Base-by-base conservation (phyloP, 2,797 vertebrate species). In the Clamator glandarius region DNA sequence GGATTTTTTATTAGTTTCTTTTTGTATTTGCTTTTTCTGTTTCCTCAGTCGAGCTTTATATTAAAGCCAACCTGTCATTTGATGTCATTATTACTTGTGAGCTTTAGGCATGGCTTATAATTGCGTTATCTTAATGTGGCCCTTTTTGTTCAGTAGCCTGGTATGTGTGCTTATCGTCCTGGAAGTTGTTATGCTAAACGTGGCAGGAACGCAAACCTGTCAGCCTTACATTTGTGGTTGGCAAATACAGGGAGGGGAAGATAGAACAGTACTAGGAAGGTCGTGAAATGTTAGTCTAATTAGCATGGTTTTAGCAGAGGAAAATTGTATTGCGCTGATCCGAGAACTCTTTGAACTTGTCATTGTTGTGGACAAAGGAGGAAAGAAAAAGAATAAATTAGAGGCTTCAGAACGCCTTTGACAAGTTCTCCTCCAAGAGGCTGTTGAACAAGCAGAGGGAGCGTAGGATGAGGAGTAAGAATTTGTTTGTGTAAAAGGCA, bases 241-340 rank as follows among this genome's bases (percentile, higher is more conserved):
- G 61, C 44, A 87, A 81, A 78, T 64, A n/a, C 1, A 28, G 8
- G 31, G 25, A 54, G 24, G 11, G 25, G 25, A 29, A 57, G 57
- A 44, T 8, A 87, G 61, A 91, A 39, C 36, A n/a, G 16, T 61
- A 59, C 58, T 35, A 81, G 50, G 69, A 75, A 78, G 89, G 69
- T 92, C 75, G 63, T 78, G 85, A 91, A 82, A 77, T 84, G 61
- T 91, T 72, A 87, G 82, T 93, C 42, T 92, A 93, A 95, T 96
- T 95, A 89, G 39, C 73, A 18, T 78, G 36, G 46, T n/a, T 89
- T 87, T 85, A 87, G 69, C 82, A 84, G 64, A 84, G 39, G 39
- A 85, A 72, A 89, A 86, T 46, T 61, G 19, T 85, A n/a, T 74
- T 15, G 0, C 75, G 67, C 66, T 84, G 58, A 66, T 92, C 42